These are phyloP conservation scores for Philypnodon macrostomus DNA, from an alignment of 2,797 vertebrate genomes.

Conservation along the genomic window DNA sequence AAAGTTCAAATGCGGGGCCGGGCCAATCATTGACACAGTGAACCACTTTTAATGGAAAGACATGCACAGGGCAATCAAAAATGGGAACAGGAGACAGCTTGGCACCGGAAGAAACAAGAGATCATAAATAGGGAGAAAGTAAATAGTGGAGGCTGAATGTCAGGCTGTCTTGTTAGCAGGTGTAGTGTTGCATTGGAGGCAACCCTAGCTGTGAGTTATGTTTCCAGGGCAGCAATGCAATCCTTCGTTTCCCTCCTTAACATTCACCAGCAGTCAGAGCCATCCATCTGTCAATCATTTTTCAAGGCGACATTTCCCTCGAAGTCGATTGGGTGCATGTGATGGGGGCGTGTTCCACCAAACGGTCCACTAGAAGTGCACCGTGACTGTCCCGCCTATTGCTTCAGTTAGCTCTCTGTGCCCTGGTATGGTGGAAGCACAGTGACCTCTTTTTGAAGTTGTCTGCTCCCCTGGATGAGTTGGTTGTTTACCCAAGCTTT, in stretches of 20 bases:
- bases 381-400: slow-evolving; percentile 26
- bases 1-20: slow-evolving; percentile 65
- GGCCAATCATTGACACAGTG: slow-evolving; percentile 67
- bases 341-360: slow-evolving; percentile 37
- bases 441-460: slow-evolving; percentile 31
- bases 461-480: slow-evolving; percentile 4
- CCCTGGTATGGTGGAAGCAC: slow-evolving; percentile 24
- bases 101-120: slow-evolving; percentile 50
- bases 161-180: slow-evolving; percentile 69
- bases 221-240: slow-evolving; percentile 47
- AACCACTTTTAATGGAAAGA: slow-evolving; percentile 47
- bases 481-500: not conserved
- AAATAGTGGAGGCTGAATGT: slow-evolving; percentile 67
- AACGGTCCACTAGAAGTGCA: slow-evolving; percentile 23
- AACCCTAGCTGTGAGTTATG: slow-evolving; percentile 65
- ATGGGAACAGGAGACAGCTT: slow-evolving; percentile 38
- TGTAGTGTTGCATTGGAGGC: slow-evolving; percentile 72
- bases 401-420: slow-evolving; percentile 23
- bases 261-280: slow-evolving; percentile 51
- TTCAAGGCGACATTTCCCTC: slow-evolving; percentile 48
- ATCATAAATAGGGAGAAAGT: slow-evolving; percentile 67
- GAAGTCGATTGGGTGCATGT: slow-evolving; percentile 40
- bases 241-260: slow-evolving; percentile 44
- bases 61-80: slow-evolving; percentile 52
- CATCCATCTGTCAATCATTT: slow-evolving; percentile 54